These are phyloP conservation scores for Selene dorsalis DNA, from an alignment of 2,797 vertebrate species.

Conservation along the genomic window DNA sequence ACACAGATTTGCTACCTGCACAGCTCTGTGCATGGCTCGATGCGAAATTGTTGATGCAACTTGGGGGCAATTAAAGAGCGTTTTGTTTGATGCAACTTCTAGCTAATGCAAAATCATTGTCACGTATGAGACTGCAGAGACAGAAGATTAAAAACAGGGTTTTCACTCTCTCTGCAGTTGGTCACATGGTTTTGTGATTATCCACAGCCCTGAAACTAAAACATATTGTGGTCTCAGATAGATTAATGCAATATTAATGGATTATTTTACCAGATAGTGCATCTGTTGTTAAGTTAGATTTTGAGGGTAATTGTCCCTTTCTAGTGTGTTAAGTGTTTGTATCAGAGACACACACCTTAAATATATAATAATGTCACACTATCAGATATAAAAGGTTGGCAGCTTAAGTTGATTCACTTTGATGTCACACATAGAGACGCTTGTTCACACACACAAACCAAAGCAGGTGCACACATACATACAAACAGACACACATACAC, in stretches of 20 bases:
- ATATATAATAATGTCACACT: constrained; percentile 13
- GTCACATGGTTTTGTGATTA: constrained; percentile 20
- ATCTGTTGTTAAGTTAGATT: constrained; percentile 4
- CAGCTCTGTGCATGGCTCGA: background rate
- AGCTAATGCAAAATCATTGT: background rate
- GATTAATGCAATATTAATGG: constrained; percentile 1
- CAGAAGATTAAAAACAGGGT: background rate
- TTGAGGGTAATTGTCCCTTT: background rate
- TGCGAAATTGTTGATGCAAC: background rate
- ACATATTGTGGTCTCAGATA: background rate
- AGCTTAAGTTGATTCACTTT: constrained; percentile 38
- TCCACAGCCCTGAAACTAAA: constrained; percentile 16
- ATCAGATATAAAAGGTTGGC: constrained; percentile 39
- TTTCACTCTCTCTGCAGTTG: constrained; percentile 16
- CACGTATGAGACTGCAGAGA: background rate
- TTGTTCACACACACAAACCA: constrained; percentile 26
- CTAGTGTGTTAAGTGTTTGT: constrained; percentile 7
- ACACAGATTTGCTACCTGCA: background rate
- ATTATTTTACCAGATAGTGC: constrained; percentile 2
- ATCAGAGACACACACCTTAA: constrained; percentile 1
- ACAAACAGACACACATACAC: constrained; percentile 8
- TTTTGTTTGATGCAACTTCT: constrained; percentile 1
- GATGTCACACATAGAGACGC: constrained; percentile 29
- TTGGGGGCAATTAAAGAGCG: background rate
- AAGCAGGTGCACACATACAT: constrained; percentile 12